Base-by-base conservation (phyloP, 2,888 invertebrate genomes). In the Vanessa cardui region DNA sequence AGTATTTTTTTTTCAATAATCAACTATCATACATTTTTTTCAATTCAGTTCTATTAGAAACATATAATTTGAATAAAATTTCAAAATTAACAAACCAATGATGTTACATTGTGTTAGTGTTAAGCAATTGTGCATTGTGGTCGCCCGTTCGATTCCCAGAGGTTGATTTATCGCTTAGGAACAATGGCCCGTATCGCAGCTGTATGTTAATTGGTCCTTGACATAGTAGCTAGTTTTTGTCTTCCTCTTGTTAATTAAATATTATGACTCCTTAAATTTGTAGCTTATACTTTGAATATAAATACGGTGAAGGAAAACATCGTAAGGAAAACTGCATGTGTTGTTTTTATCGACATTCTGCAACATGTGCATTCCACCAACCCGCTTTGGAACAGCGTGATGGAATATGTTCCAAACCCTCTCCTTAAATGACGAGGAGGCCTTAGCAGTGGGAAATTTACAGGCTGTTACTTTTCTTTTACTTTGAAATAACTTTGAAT, bases 81-180 rank as follows among this genome's bases (percentile, higher is more conserved):
- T 39, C 4, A 31, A 39, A 62, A 65, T 66, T 62, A 65, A 54
- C 66, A 70, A 64, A 58, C 59, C 65, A 60, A 66, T 66, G 64
- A 72, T 65, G 68, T 62, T 64, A 65, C 58, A 66, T 76, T 77
- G 74, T 76, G 74, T 75, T 81, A 76, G 18, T 72, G 66, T 76
- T 72, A 76, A 77, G 70, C 77, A 78, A 85, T 84, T 83, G 85
- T 82, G 68, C 79, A 85, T 85, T 84, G 84, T 85, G 74, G 72
- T 54, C 58, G 66, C 75, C 45, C 77, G 76, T 83, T 83, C 78
- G 82, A 84, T 80, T 84, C 85, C 79, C 84, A 85, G 77, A 69
- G 67, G 73, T 70, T 74, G 80, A 74, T 78, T 76, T 80, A 81
- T 81, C 82, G 73, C 64, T 52, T 39, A 54, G 52, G 56, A 78